Evolutionary conservation across 2,797 vertebrate genomes (phyloP).

Genomic region (Otus scops): DNA sequence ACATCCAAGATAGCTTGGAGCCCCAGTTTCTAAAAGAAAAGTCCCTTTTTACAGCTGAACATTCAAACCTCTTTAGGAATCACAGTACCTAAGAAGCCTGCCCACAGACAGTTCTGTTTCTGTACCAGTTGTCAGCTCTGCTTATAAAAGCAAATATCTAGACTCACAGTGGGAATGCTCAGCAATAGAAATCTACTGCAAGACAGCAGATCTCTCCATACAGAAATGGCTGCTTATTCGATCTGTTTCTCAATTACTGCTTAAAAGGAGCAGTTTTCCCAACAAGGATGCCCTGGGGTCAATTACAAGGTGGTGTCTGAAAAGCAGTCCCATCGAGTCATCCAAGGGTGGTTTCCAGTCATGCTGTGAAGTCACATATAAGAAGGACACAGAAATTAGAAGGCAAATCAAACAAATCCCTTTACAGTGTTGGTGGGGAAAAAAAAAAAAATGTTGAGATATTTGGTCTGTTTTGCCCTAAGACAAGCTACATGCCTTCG

Average conservation of each 20-base stretch:
- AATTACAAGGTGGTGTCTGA: neutral
- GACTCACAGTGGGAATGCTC: neutral
- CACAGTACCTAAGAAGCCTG: neutral
- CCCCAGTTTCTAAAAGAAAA: neutral
- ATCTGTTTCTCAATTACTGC: neutral
- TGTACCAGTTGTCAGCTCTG: neutral
- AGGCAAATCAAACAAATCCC: neutral
- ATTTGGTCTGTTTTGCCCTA: neutral
- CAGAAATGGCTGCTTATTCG: neutral
- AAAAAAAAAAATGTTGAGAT: neutral
- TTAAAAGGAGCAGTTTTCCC: neutral
- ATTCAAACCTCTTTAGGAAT: neutral
- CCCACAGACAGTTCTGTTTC: neutral
- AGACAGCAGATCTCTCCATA: neutral
- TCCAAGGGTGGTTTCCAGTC: neutral
- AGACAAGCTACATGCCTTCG: neutral
- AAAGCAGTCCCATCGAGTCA: neutral
- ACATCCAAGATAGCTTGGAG: neutral
- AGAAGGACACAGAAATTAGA: neutral
- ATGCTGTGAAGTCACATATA: neutral
- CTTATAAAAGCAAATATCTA: neutral
- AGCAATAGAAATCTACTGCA: neutral
- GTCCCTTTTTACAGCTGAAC: neutral
- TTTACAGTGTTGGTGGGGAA: neutral
- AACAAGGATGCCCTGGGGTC: neutral